phyloP scores from a whole-genome alignment of 1,140 invertebrate species.

The Caerostris darwini region DNA sequence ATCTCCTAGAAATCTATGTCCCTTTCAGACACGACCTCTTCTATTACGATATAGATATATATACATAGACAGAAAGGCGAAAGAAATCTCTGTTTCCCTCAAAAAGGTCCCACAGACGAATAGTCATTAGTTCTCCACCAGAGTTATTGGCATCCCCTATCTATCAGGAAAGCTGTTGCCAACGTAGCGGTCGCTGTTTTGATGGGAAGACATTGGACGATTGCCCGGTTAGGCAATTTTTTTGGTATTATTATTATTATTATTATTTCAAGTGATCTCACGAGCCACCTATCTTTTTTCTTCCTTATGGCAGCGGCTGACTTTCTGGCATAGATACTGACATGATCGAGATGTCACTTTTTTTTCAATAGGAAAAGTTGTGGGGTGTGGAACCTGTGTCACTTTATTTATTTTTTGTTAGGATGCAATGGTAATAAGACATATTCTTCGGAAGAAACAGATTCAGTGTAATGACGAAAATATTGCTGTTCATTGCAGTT shows the following conservation, averaged over 20 bases:
- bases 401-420: slow-evolving; percentile 6
- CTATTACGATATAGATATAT: not conserved
- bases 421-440: not conserved
- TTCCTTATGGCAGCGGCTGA: slow-evolving; percentile 24
- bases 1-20: slow-evolving; percentile 22
- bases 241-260: not conserved
- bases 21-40: not conserved
- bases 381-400: not conserved
- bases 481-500: not conserved
- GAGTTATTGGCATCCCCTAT: slow-evolving; percentile 49
- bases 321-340: not conserved
- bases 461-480: not conserved
- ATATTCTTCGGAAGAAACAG: not conserved
- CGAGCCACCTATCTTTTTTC: slow-evolving; percentile 2
- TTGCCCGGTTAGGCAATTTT: not conserved
- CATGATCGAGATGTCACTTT: not conserved
- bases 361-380: not conserved
- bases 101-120: slow-evolving; percentile 34
- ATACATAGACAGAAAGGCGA: not conserved
- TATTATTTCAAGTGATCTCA: not conserved
- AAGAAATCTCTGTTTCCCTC: slow-evolving; percentile 12
- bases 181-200: slow-evolving; percentile 39
- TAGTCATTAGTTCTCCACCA: slow-evolving; percentile 46
- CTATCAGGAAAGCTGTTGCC: slow-evolving; percentile 63
- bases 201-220: slow-evolving; percentile 54